Evolutionary conservation across 2,888 invertebrate species (phyloP).

Genomic region (Erpobdella octoculata): DNA sequence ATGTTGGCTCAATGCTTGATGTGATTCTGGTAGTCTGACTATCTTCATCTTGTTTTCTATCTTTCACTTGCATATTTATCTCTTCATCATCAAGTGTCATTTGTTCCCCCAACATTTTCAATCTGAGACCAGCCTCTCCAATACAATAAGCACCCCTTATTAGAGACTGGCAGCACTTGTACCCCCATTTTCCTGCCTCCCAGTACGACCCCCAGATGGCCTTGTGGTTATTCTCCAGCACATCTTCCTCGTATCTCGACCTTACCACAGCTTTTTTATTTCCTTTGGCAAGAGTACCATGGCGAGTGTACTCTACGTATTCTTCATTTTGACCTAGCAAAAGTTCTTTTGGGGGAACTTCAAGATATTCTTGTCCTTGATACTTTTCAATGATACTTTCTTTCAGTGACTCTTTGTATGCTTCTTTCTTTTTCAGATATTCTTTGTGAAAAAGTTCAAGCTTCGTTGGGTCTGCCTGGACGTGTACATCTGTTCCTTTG

Average conservation of each 20-base stretch:
- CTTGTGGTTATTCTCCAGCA: slow-evolving; percentile 82
- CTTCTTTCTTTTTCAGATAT: slow-evolving; percentile 79
- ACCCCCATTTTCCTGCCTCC: slow-evolving; percentile 88
- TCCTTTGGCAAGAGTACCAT: slow-evolving; percentile 71
- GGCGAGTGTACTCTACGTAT: slow-evolving; percentile 87
- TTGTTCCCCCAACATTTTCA: neutral
- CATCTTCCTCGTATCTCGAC: slow-evolving; percentile 88
- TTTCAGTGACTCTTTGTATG: slow-evolving; percentile 62
- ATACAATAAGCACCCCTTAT: slow-evolving; percentile 57
- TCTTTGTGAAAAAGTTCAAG: slow-evolving; percentile 81
- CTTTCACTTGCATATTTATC: too few relatives aligned
- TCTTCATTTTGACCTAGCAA: slow-evolving; percentile 85
- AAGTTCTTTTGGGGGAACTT: slow-evolving; percentile 78
- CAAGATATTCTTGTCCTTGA: slow-evolving; percentile 80
- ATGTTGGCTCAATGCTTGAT: too few relatives aligned
- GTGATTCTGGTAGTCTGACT: too few relatives aligned
- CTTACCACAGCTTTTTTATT: slow-evolving; percentile 77
- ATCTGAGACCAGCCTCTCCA: slow-evolving; percentile 55
- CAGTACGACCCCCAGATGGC: slow-evolving; percentile 93
- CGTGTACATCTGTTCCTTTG: slow-evolving; percentile 52
- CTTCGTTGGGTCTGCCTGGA: slow-evolving; percentile 95
- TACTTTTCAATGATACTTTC: slow-evolving; percentile 82
- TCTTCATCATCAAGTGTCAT: neutral
- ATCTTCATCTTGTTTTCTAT: too few relatives aligned
- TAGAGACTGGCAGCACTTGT: slow-evolving; percentile 84